Conservation (phyloP, 2,888 invertebrate genomes). For the Syrphus vitripennis region DNA sequence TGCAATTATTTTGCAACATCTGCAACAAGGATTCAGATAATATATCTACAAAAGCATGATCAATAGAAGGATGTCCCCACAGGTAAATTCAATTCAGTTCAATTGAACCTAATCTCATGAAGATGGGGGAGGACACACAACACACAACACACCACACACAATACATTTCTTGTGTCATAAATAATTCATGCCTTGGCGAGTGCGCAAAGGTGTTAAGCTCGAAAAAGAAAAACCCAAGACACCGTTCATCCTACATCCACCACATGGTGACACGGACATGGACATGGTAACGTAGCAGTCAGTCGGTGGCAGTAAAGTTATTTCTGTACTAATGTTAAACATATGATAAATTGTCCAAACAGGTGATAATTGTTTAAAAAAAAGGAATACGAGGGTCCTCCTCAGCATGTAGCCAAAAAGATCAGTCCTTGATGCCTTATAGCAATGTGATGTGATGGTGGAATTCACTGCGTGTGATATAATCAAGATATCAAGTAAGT, state of each 20-base stretch:
- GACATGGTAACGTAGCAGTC: neutral
- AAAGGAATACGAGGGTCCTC: conserved; percentile 39
- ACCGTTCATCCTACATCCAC: neutral
- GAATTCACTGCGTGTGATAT: conserved; percentile 46
- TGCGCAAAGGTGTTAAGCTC: conserved; percentile 60
- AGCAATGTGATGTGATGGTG: neutral
- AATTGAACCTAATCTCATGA: conserved; percentile 47
- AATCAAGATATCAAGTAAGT: conserved; percentile 63
- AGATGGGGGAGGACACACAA: conserved; percentile 54
- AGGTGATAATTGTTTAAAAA: conserved; percentile 66
- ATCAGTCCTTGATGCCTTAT: neutral
- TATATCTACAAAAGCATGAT: neutral
- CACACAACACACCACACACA: neutral
- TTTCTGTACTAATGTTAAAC: conserved; percentile 65
- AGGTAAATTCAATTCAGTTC: conserved; percentile 42
- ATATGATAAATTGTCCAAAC: conserved; percentile 71
- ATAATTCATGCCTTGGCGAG: conserved; percentile 55
- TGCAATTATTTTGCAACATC: conserved; percentile 67
- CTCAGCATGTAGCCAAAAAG: conserved; percentile 13
- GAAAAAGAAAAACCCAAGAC: conserved; percentile 18
- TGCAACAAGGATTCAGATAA: conserved; percentile 47
- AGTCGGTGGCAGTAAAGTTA: conserved; percentile 1
- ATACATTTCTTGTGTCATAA: conserved; percentile 40
- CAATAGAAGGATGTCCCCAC: conserved; percentile 1
- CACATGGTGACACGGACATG: conserved; percentile 43